A percentile compares a stretch with the other conserved stretches of the same genome.
These are phyloP conservation scores for Pseudopodoces humilis DNA, from an alignment of 2,113 vertebrate species.

Conservation along the genomic window DNA sequence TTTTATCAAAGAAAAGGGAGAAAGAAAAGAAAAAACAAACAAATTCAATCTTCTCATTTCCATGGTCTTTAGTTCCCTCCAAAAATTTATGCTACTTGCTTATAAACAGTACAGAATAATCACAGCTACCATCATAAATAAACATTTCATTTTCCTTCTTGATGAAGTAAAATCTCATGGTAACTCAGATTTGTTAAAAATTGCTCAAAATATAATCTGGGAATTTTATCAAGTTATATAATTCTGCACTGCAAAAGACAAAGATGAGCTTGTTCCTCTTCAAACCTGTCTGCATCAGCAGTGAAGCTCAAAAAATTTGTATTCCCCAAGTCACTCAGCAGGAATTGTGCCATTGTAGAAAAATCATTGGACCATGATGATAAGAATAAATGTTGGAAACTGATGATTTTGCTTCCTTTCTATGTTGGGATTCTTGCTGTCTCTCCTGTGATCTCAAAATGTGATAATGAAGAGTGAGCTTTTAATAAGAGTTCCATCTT, in stretches of 20 bases:
- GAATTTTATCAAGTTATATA: neutral
- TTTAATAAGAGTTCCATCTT: neutral
- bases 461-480: neutral
- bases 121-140: neutral
- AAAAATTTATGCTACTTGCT: neutral
- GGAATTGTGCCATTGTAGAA: neutral
- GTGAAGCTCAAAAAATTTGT: neutral
- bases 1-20: neutral
- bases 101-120: neutral
- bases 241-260: neutral
- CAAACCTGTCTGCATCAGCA: neutral
- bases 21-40: too few relatives aligned
- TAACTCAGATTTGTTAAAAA: neutral
- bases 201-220: neutral
- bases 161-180: neutral
- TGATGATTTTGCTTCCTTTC: neutral
- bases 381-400: neutral
- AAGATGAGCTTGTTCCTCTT: neutral
- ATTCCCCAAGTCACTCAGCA: neutral
- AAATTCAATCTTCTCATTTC: neutral
- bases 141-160: neutral
- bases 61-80: neutral
- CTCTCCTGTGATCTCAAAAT: neutral
- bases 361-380: neutral
- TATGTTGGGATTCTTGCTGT: neutral